Percentiles rank a stretch among this genome's conserved stretches.
Evolutionary conservation across 2,113 vertebrate genomes (phyloP).

Genomic region (Cyanoliseus patagonus): DNA sequence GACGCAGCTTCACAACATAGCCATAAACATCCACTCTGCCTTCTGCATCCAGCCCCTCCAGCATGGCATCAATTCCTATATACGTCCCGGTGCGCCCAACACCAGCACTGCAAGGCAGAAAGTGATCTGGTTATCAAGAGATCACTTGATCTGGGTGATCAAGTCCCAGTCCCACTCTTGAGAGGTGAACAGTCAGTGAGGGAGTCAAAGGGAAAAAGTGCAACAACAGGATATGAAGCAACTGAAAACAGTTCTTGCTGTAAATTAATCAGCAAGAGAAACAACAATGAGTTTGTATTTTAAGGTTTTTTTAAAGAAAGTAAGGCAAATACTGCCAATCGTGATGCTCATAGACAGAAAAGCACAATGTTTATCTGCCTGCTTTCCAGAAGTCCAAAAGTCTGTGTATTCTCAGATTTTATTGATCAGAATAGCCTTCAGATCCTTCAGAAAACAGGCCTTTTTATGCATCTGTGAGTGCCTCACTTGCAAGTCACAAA

Average conservation of each 20-base stretch:
- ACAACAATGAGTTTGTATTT: background rate
- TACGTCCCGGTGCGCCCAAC: conserved; percentile 96
- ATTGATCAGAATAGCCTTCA: background rate
- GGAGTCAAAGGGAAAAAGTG: background rate
- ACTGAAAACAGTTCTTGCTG: background rate
- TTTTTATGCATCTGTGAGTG: background rate
- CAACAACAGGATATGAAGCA: background rate
- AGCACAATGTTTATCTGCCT: background rate
- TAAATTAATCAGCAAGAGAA: background rate
- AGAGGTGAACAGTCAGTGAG: background rate
- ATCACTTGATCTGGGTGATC: background rate
- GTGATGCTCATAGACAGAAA: background rate
- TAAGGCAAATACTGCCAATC: background rate
- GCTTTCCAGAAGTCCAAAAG: background rate
- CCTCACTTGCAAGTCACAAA: background rate
- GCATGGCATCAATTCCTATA: conserved; percentile 94
- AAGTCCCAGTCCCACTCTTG: background rate
- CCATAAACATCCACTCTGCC: conserved; percentile 91
- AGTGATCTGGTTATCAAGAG: background rate
- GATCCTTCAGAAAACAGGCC: background rate
- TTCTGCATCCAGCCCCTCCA: conserved; percentile 90
- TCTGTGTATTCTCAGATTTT: background rate
- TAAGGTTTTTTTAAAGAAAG: background rate
- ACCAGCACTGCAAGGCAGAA: conserved; percentile 80
- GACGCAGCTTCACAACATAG: conserved; percentile 87